Percentiles rank a stretch among this genome's conserved stretches.
Evolutionary conservation across 2,113 vertebrate species (phyloP).

Genomic region (Chauna torquata): DNA sequence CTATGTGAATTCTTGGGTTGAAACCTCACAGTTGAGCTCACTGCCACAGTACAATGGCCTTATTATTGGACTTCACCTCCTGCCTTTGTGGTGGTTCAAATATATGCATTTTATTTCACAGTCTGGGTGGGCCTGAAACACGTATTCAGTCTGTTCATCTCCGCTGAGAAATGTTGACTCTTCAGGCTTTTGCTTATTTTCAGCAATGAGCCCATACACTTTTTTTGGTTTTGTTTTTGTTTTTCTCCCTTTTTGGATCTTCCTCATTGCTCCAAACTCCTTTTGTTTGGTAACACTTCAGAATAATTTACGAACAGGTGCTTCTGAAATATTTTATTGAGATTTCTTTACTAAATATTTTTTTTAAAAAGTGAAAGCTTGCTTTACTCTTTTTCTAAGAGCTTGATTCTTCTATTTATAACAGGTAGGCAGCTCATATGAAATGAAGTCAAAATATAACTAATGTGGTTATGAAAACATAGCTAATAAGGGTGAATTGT

Average conservation of each 20-base stretch:
- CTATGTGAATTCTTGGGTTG: neutral
- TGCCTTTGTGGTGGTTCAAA: neutral
- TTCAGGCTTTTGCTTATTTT: neutral
- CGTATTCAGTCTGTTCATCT: neutral
- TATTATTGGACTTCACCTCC: neutral
- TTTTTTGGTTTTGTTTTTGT: neutral
- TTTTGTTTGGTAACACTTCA: neutral
- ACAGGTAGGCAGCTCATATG: neutral
- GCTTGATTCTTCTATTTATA: conserved; percentile 2
- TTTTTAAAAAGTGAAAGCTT: neutral
- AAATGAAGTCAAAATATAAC: conserved; percentile 16
- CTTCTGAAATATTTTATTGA: neutral
- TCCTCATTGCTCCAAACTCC: neutral
- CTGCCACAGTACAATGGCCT: neutral
- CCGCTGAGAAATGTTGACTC: neutral
- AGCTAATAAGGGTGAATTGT: conserved; percentile 10
- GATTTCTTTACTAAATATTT: neutral
- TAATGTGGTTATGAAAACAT: conserved; percentile 39
- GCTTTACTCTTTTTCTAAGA: neutral
- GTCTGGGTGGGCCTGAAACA: neutral
- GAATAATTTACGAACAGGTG: neutral
- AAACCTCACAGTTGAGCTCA: neutral
- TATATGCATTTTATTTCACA: neutral
- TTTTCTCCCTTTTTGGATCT: neutral
- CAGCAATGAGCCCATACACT: neutral